These are phyloP conservation scores for Drosophila infuscata DNA, from an alignment of 2,888 invertebrate genomes.

Conservation along the genomic window DNA sequence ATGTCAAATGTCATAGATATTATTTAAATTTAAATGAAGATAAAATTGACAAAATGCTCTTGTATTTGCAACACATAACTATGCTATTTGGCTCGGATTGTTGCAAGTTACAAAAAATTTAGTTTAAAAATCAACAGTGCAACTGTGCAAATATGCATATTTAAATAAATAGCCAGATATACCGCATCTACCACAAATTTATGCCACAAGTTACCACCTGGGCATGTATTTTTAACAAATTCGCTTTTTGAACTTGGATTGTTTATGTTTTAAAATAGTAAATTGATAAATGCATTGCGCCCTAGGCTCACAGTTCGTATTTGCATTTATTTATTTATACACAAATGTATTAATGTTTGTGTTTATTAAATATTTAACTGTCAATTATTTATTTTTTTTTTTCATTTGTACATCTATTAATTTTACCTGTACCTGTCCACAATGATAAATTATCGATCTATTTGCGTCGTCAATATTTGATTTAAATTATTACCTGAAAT, in stretches of 20 bases:
- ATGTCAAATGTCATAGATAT: slow-evolving; percentile 31
- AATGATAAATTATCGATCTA: neutral
- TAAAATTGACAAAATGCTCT: neutral
- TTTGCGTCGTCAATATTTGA: neutral
- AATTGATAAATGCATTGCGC: slow-evolving; percentile 31
- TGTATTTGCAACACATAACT: slow-evolving; percentile 10
- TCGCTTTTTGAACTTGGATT: slow-evolving; percentile 41
- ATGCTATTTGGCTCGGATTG: slow-evolving; percentile 8
- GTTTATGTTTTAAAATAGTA: slow-evolving; percentile 52
- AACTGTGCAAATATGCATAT: slow-evolving; percentile 8
- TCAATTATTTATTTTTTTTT: slow-evolving; percentile 42
- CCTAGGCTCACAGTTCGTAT: neutral
- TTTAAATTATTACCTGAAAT: neutral
- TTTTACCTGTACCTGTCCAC: neutral
- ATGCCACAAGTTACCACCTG: slow-evolving; percentile 12
- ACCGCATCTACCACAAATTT: slow-evolving; percentile 1
- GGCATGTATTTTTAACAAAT: slow-evolving; percentile 39
- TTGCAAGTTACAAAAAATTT: neutral
- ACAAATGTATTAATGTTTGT: slow-evolving; percentile 35
- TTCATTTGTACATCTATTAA: slow-evolving; percentile 20
- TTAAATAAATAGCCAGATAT: neutral
- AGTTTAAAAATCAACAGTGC: slow-evolving; percentile 24
- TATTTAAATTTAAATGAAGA: slow-evolving; percentile 2
- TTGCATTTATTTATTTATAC: slow-evolving; percentile 6
- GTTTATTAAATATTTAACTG: slow-evolving; percentile 66